Evolutionary conservation across 2,113 vertebrate species (phyloP), one percentile per base, ranked within the genome.

Genomic region (Noctilio leporinus): DNA sequence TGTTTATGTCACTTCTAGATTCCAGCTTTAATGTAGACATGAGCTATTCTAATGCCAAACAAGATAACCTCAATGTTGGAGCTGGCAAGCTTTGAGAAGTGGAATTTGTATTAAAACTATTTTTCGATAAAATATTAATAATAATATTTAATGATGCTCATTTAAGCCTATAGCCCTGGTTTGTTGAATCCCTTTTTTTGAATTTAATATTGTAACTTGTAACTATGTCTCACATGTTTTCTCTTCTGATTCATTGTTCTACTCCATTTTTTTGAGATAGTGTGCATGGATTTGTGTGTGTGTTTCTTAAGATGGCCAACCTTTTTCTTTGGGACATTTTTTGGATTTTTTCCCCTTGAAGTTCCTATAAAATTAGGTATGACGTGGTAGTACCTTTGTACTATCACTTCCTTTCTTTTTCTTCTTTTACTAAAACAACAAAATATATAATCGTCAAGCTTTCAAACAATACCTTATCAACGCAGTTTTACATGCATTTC

Each of bases 1-100:
- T 98, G 98, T 98, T 98, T 98, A 97, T 98, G 98, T 98, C 98
- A 98, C 96, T 98, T 98, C 96, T 98, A 98, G 98, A 98, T 97
- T 97, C 97, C 90, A 97, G 97, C 98, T 98, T 98, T 98, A 98
- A 98, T 98, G 98, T 98, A 98, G 97, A 98, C 97, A 98, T 94
- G 97, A 98, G 97, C 97, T 98, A 96, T 98, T 98, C 98, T 98
- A 95, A 96, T 97, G 98, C 97, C 98, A 98, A 98, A 98, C 97
- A 98, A 98, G 98, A 98, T 98, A 98, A 98, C 98, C 97, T 98
- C 89, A 94, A 96, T 87, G 95, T 97, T 97, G 96, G 91, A 98
- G 95, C 95, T 91, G 24, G 92, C 49, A 83, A 96, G 97, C 97
- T 98, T 98, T 98, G 97, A 98, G 98, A 98, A 96, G 93, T 96